phyloP scores from a whole-genome alignment of 1,140 invertebrate genomes.

The Saccostrea cuccullata region DNA sequence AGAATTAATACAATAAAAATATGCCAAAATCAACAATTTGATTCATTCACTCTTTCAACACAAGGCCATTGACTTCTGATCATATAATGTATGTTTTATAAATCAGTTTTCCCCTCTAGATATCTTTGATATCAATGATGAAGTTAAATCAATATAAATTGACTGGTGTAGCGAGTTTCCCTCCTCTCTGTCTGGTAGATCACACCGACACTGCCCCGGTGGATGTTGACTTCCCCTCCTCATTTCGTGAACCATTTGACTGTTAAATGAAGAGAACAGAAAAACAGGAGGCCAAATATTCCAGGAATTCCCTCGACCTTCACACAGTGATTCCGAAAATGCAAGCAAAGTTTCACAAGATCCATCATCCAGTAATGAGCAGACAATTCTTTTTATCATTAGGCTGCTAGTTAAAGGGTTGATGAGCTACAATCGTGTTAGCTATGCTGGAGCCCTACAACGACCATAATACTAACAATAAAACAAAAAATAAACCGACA shows the following conservation, averaged over 20 bases:
- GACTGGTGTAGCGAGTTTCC: too few relatives aligned
- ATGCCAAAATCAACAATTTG: background rate
- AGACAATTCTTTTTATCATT: background rate
- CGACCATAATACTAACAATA: background rate
- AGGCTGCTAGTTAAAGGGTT: background rate
- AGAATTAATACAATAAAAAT: background rate
- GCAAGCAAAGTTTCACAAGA: conserved; percentile 4
- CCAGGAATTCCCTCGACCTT: conserved; percentile 13
- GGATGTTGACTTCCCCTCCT: background rate
- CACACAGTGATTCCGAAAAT: background rate
- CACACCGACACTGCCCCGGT: background rate
- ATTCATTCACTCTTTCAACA: background rate
- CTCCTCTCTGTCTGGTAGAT: background rate
- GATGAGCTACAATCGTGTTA: background rate
- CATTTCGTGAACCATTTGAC: background rate
- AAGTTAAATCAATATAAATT: too few relatives aligned
- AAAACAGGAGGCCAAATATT: background rate
- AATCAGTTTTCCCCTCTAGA: background rate
- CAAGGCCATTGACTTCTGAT: background rate
- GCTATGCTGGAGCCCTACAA: background rate
- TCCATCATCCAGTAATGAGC: background rate
- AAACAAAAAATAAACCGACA: background rate
- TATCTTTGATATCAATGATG: too few relatives aligned
- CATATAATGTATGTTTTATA: background rate
- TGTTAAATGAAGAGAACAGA: conserved; percentile 7